Percentiles rank a stretch among this genome's conserved stretches.
phyloP scores from a whole-genome alignment of 1,140 invertebrate species.

The Teleopsis dalmanni region DNA sequence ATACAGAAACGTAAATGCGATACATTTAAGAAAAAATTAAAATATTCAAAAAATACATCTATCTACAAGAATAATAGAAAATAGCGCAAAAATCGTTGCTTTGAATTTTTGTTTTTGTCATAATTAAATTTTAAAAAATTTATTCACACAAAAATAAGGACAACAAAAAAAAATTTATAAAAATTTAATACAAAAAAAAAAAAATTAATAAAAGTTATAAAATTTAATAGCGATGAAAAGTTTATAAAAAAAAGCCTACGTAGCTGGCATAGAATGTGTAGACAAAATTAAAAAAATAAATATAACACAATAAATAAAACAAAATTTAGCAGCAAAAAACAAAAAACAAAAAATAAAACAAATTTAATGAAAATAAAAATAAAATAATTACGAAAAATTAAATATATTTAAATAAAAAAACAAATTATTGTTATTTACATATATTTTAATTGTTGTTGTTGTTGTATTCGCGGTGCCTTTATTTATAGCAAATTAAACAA shows the following conservation, averaged over 20 bases:
- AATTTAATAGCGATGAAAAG: neutral
- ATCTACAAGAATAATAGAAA: no score
- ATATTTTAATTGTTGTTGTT: constrained; percentile 8
- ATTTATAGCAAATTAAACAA: constrained; percentile 14
- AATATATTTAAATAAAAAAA: neutral
- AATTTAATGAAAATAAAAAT: neutral
- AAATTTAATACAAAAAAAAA: neutral
- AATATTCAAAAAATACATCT: no score
- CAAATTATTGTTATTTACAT: constrained; percentile 4
- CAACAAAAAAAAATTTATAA: neutral
- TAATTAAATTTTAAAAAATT: no score
- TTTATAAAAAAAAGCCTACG: neutral
- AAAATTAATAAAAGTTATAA: neutral
- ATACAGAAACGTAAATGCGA: no score
- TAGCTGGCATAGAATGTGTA: no score
- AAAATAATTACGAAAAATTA: neutral
- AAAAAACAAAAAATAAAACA: neutral
- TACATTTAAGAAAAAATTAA: no score
- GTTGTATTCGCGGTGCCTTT: constrained; percentile 12
- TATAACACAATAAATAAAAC: neutral
- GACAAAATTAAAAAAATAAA: neutral
- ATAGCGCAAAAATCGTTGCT: no score
- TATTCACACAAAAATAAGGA: neutral
- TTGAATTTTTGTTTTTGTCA: no score
- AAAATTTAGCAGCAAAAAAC: neutral